These are phyloP conservation scores for Pelosia muscerda DNA, from an alignment of 2,888 invertebrate species.

Conservation along the genomic window DNA sequence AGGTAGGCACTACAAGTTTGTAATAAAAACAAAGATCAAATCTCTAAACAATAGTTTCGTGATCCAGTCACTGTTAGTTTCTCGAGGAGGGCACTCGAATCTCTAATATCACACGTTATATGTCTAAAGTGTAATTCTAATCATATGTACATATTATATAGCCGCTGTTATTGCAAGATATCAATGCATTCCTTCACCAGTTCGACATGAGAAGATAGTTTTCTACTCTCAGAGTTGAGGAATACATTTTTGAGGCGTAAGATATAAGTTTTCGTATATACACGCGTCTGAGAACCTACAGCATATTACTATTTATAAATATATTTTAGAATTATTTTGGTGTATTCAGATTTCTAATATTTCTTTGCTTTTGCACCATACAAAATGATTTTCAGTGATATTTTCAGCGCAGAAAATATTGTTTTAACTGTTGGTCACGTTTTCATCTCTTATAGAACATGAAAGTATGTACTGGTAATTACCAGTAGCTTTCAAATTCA, in stretches of 20 bases:
- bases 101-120: conserved; percentile 76
- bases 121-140: conserved; percentile 56
- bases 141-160: conserved; percentile 29
- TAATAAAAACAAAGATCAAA: neutral
- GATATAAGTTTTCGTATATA: neutral
- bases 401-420: neutral
- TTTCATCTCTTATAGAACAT: neutral
- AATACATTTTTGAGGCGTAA: neutral
- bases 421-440: neutral
- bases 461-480: neutral
- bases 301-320: neutral
- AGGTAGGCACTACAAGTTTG: neutral
- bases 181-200: neutral
- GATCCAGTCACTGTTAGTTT: conserved; percentile 25
- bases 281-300: conserved; percentile 3
- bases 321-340: neutral
- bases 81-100: conserved; percentile 58
- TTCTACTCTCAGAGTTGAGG: conserved; percentile 4
- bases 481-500: neutral
- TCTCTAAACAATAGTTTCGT: neutral
- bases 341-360: neutral
- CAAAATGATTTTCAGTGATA: neutral
- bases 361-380: neutral
- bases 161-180: neutral
- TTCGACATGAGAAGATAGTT: neutral